These are phyloP conservation scores for Peucedramus taeniatus DNA, from an alignment of 2,113 vertebrate species.

Conservation along the genomic window DNA sequence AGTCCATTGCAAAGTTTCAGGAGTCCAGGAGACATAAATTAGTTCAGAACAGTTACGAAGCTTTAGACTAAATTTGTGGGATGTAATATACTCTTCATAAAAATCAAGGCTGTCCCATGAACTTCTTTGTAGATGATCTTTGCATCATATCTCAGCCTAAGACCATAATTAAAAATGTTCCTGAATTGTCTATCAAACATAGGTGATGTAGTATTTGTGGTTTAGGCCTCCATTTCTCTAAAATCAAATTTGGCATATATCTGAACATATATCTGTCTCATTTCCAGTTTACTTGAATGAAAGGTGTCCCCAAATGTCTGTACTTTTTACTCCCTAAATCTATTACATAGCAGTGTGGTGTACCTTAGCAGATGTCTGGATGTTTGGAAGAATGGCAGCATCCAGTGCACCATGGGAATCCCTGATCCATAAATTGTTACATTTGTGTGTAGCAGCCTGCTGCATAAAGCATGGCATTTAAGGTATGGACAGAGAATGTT, in stretches of 20 bases:
- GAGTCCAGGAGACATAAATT: neutral
- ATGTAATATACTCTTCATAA: neutral
- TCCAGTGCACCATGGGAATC: neutral
- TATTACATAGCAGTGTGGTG: rapidly evolving
- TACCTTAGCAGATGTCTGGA: neutral
- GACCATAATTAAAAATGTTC: neutral
- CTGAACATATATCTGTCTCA: neutral
- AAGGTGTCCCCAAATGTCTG: neutral
- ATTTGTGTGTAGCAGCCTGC: neutral
- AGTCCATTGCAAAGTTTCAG: neutral
- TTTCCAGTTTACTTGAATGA: neutral
- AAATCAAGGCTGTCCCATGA: neutral
- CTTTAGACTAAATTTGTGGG: neutral
- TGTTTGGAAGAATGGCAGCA: neutral
- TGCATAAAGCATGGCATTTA: neutral
- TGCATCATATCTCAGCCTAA: neutral
- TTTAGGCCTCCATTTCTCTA: neutral
- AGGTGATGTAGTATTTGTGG: neutral
- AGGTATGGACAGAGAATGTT: neutral
- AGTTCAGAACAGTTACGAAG: neutral
- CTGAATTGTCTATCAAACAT: neutral
- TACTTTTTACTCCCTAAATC: neutral
- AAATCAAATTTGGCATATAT: neutral
- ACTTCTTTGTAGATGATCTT: neutral
- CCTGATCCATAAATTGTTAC: neutral